A percentile compares a stretch with the other conserved stretches of the same genome.
These are phyloP conservation scores for Paedocypris micromegethes DNA, from an alignment of 2,797 vertebrate genomes.

Conservation along the genomic window DNA sequence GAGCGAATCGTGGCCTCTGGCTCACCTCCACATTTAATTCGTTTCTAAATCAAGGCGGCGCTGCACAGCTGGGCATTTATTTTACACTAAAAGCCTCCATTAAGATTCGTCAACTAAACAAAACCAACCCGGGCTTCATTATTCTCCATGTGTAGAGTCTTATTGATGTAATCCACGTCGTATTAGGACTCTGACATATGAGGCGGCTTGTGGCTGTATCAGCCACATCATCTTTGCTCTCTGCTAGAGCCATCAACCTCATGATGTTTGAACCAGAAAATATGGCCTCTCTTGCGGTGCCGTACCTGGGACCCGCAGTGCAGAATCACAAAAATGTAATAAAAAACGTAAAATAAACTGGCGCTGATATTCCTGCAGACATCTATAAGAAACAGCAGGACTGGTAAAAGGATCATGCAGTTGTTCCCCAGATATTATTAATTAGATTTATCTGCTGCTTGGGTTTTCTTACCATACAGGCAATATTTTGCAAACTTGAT, in stretches of 20 bases:
- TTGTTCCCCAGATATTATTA: slow-evolving; percentile 42
- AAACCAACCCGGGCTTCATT: slow-evolving; percentile 29
- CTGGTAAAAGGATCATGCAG: slow-evolving; percentile 37
- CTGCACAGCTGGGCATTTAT: slow-evolving; percentile 27
- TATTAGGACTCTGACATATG: slow-evolving; percentile 16
- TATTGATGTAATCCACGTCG: slow-evolving; percentile 31
- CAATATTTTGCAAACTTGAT: slow-evolving; percentile 46
- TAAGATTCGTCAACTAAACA: slow-evolving; percentile 36
- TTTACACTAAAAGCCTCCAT: slow-evolving; percentile 27
- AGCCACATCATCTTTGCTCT: slow-evolving; percentile 12
- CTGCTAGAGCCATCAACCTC: slow-evolving; percentile 28
- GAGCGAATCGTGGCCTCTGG: slow-evolving; percentile 31
- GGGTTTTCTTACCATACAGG: slow-evolving; percentile 24
- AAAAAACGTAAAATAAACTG: slow-evolving; percentile 30
- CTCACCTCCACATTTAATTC: slow-evolving; percentile 40
- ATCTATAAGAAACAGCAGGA: slow-evolving; percentile 43
- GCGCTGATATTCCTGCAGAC: slow-evolving; percentile 32
- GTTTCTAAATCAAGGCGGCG: slow-evolving; percentile 20
- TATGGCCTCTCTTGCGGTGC: slow-evolving; percentile 12
- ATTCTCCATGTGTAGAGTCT: slow-evolving; percentile 14
- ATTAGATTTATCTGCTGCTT: slow-evolving; percentile 47
- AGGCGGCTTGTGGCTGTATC: slow-evolving; percentile 3
- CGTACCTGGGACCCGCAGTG: slow-evolving; percentile 27
- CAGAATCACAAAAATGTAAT: slow-evolving; percentile 6
- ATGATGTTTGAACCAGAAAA: slow-evolving; percentile 29